Percentiles rank a stretch among this genome's conserved stretches.
Evolutionary conservation across 2,888 invertebrate genomes (phyloP).

Genomic region (Pilophorus perplexus): DNA sequence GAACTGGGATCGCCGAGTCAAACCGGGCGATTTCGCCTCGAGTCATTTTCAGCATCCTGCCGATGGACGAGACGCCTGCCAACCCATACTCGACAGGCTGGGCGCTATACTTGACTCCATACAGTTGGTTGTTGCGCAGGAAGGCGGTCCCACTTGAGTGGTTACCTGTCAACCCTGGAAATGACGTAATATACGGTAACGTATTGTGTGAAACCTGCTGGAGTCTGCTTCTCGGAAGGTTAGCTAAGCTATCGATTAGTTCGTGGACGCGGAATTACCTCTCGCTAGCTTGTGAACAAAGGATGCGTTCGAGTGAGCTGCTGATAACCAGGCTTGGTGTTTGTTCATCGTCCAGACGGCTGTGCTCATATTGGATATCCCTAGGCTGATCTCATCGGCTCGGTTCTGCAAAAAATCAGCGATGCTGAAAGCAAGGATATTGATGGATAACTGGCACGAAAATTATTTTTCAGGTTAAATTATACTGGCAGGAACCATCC

Average conservation of each 20-base stretch:
- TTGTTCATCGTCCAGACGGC: constrained; percentile 26
- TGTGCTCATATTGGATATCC: constrained; percentile 12
- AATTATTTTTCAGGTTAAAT: no score
- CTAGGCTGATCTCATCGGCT: constrained; percentile 22
- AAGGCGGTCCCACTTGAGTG: constrained; percentile 2
- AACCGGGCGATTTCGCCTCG: constrained; percentile 31
- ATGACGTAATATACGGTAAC: no score
- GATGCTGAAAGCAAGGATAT: no score
- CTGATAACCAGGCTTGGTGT: constrained; percentile 16
- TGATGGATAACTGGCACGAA: no score
- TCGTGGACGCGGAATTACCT: background rate
- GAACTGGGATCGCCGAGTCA: constrained; percentile 14
- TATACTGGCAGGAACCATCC: no score
- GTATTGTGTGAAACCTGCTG: no score
- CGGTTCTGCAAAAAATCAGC: constrained; percentile 1
- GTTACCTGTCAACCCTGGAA: constrained; percentile 15
- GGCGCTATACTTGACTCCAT: constrained; percentile 34
- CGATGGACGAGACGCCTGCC: constrained; percentile 16
- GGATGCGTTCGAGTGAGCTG: constrained; percentile 22
- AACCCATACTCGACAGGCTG: constrained; percentile 39
- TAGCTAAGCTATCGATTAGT: background rate
- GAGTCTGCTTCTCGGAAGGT: background rate
- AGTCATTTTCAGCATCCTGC: constrained; percentile 28
- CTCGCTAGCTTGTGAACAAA: constrained; percentile 25
- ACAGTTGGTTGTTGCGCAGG: constrained; percentile 4